phyloP scores from a whole-genome alignment of 2,888 invertebrate genomes.

The Idaea dimidiata region DNA sequence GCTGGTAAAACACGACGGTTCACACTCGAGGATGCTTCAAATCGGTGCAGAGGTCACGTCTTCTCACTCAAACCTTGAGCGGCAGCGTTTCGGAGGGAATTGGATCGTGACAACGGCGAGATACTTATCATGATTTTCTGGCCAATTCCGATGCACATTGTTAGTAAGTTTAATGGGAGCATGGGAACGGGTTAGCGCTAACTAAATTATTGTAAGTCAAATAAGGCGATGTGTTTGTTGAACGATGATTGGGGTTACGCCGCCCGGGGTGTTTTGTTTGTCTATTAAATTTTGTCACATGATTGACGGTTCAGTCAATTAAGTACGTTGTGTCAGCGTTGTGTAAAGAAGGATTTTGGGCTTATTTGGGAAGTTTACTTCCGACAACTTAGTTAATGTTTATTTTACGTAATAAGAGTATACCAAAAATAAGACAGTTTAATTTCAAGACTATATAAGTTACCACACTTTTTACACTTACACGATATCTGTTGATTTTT shows the following conservation, averaged over 20 bases:
- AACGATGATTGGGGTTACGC: slow-evolving; percentile 56
- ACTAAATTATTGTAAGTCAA: slow-evolving; percentile 72
- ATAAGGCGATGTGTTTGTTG: slow-evolving; percentile 64
- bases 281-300: slow-evolving; percentile 52
- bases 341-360: slow-evolving; percentile 12
- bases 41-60: slow-evolving; percentile 71
- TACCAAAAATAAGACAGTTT: not conserved
- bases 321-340: slow-evolving; percentile 21
- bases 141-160: slow-evolving; percentile 75
- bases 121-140: slow-evolving; percentile 79
- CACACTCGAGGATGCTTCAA: slow-evolving; percentile 69
- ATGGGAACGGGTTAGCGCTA: slow-evolving; percentile 69
- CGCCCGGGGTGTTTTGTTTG: slow-evolving; percentile 48
- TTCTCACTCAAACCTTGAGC: slow-evolving; percentile 75
- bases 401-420: not conserved
- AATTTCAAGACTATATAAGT: not conserved
- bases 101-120: slow-evolving; percentile 77
- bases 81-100: slow-evolving; percentile 72
- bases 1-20: slow-evolving; percentile 73
- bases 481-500: too few species aligned
- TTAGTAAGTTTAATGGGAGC: slow-evolving; percentile 71
- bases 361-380: slow-evolving; percentile 7
- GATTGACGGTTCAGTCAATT: slow-evolving; percentile 32
- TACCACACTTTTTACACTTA: too few species aligned
- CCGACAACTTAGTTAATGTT: slow-evolving; percentile 3